Base-by-base conservation (phyloP, 2,888 invertebrate species). In the Eupithecia subfuscata region DNA sequence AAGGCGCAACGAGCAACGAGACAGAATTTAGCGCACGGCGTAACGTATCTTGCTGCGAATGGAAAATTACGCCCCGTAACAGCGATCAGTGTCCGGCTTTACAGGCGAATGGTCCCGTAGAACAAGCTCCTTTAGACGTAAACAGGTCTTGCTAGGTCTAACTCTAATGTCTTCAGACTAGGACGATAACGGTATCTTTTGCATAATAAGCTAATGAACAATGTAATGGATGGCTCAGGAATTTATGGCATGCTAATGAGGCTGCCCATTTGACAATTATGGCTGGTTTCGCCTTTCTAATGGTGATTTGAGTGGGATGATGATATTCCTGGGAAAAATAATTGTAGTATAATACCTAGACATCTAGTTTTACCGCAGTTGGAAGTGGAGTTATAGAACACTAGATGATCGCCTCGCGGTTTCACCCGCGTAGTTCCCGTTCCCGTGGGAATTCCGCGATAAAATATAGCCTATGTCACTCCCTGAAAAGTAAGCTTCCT, bases 111-210 rank as follows among this genome's bases (percentile, higher is more conserved):
- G 60, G 14, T 60, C 25, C 6, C 14, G 12, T 25, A 5, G 60
- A 12, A 56, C 6, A 5, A 25, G 60, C 60, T 1, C 60, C 60
- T 60, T 56, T 25, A 60, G 25, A 25, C 25, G 4, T 25, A 22
- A 60, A 60, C 60, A 60, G 60, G 60, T 60, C 60, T 60, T 60
- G 14, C 60, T 60, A 25, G 25, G 60, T 60, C 56, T 12, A 0
- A 22, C 11, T 60, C 60, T 60, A 25, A 60, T 60, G 60, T 60
- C 60, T 60, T 25, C 25, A 60, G 60, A 60, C 22, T 60, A 60
- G 60, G 60, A 60, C 25, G 12, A 60, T 60, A 86, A 84, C 82
- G 82, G 82, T 76, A 79, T 78, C 65, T 77, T 76, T 78, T 78
- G 67, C 67, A 77, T 77, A 79, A 81, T 78, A 77, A 74, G 72